Evolutionary conservation across 2,888 invertebrate genomes (phyloP).

Genomic region (Dasysyrphus albostriatus): DNA sequence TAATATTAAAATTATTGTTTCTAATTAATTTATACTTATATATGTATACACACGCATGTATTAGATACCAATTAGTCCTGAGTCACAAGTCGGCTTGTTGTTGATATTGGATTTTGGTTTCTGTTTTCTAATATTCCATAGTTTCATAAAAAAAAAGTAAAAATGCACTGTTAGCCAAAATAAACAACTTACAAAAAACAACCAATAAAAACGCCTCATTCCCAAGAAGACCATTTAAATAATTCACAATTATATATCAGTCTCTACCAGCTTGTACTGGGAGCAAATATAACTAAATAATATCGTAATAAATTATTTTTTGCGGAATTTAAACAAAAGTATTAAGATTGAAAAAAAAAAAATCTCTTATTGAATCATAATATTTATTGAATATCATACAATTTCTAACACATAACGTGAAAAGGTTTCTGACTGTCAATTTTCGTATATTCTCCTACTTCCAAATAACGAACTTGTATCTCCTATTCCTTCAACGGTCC

Average conservation of each 20-base stretch:
- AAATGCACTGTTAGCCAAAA: slow-evolving; percentile 64
- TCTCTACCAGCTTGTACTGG: slow-evolving; percentile 6
- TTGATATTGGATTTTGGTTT: slow-evolving; percentile 67
- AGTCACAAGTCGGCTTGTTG: slow-evolving; percentile 67
- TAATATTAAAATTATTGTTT: slow-evolving; percentile 66
- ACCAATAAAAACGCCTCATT: slow-evolving; percentile 46
- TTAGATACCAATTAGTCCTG: slow-evolving; percentile 69
- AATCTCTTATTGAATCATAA: no score
- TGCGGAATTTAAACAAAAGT: background rate
- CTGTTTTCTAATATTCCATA: slow-evolving; percentile 73
- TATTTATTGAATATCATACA: no score
- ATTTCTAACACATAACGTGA: no score
- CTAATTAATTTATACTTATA: slow-evolving; percentile 73
- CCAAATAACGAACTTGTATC: no score
- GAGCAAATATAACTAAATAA: background rate
- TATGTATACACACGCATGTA: slow-evolving; percentile 59
- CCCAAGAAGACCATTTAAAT: slow-evolving; percentile 37
- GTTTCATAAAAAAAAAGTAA: slow-evolving; percentile 54
- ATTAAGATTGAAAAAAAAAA: no score
- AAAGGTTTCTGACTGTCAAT: no score
- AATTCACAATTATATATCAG: slow-evolving; percentile 10
- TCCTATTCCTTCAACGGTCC: no score
- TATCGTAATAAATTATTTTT: background rate
- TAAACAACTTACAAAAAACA: slow-evolving; percentile 43
- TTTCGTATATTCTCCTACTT: no score